Evolutionary conservation across 2,797 vertebrate genomes (phyloP), one percentile per base, ranked within the genome.

Genomic region (Oophaga sylvatica): DNA sequence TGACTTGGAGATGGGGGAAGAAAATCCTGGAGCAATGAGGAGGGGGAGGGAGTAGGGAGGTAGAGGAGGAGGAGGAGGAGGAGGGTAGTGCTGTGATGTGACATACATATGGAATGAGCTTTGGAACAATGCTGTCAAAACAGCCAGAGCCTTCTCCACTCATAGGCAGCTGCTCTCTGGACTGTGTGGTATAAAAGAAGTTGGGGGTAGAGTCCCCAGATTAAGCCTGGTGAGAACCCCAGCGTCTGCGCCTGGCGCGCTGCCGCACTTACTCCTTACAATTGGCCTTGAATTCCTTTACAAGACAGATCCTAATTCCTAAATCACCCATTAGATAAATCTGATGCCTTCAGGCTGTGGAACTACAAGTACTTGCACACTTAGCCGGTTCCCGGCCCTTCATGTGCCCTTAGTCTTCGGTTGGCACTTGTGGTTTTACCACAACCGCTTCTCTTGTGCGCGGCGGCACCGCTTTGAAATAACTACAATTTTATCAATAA

Each of bases 31-130:
- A 90, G 80, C 45, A 76, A 80, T 65, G 29, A 81, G 35, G 77
- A 11, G 16, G 65, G 60, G 35, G 81, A 65, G 76, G 76, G 86
- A 82, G 41, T 67, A 53, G 68, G 17, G 71, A 81, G 75, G 26
- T 79, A 35, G 78, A 12, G 19, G 84, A 62, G 71, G 79, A 84
- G 85, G 59, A 84, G 83, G 68, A 48, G 68, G 86, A 65, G 82
- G 88, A 92, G 91, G 83, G 79, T 87, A 90, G 91, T 86, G 91
- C 90, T 91, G 91, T 91, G 93, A 95, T 96, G 95, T 95, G 95
- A 95, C 94, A 94, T 94, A 86, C 94, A 95, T 96, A 94, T 93
- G 91, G 93, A 95, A 95, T 94, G 93, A 95, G 94, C 90, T 87
- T 90, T 92, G 91, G 93, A 95, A 96, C 94, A 96, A 95, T 95